These are phyloP conservation scores for Syngnathus scovelli DNA, from an alignment of 2,113 vertebrate genomes.

Conservation along the genomic window DNA sequence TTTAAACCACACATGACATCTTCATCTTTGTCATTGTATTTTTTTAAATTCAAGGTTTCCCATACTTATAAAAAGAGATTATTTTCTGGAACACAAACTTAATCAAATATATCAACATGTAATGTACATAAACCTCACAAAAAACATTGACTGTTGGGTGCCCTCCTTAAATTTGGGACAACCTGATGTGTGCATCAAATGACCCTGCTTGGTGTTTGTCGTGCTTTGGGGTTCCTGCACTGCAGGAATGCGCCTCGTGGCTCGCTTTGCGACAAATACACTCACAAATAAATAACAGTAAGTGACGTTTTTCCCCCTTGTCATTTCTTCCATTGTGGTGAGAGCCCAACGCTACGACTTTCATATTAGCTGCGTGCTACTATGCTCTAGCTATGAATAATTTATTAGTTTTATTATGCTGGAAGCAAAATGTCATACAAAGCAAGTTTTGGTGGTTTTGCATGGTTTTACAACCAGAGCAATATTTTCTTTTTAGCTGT, in stretches of 20 bases:
- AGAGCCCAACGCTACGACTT: not conserved
- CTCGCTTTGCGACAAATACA: not conserved
- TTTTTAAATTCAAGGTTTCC: not conserved
- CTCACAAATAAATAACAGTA: not conserved
- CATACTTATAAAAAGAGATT: not conserved
- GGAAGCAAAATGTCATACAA: not conserved
- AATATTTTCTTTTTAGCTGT: too few species aligned
- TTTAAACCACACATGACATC: not conserved
- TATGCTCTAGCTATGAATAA: not conserved
- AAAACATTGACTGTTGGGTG: too few species aligned
- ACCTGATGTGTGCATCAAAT: not conserved
- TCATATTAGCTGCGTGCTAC: not conserved
- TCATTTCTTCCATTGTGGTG: not conserved
- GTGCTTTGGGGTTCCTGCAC: not conserved
- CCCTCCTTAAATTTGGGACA: not conserved
- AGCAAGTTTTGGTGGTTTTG: not conserved
- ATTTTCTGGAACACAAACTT: too few species aligned
- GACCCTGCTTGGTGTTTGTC: not conserved
- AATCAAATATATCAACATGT: not conserved
- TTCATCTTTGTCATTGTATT: not conserved
- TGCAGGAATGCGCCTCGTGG: not conserved
- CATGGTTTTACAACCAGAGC: not conserved
- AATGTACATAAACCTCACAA: not conserved
- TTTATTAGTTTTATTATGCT: not conserved
- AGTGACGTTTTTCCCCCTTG: not conserved